These are phyloP conservation scores for Macrobrachium rosenbergii DNA, from an alignment of 1,140 invertebrate genomes.

Conservation along the genomic window DNA sequence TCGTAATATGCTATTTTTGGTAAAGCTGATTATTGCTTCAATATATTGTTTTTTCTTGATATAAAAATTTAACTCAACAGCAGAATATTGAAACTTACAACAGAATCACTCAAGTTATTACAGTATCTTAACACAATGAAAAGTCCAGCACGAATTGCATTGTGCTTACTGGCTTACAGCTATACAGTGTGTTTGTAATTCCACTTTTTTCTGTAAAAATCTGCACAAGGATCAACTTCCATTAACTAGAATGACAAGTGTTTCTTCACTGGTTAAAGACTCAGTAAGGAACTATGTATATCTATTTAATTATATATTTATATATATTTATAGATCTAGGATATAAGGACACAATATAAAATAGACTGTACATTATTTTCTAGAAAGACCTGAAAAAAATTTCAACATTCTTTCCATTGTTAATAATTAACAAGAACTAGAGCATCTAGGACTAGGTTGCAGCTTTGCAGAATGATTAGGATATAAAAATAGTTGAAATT, in stretches of 20 bases:
- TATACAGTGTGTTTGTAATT: neutral
- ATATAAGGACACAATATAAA: slow-evolving; percentile 62
- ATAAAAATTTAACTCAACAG: no score
- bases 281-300: slow-evolving; percentile 58
- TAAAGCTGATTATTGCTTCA: no score
- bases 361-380: slow-evolving; percentile 64
- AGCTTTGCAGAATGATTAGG: slow-evolving; percentile 55
- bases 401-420: slow-evolving; percentile 56
- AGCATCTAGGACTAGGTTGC: slow-evolving; percentile 61
- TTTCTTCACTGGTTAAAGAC: slow-evolving; percentile 54
- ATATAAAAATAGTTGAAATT: slow-evolving; percentile 64
- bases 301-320: slow-evolving; percentile 47
- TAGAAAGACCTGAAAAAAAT: slow-evolving; percentile 58
- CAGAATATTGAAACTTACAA: no score
- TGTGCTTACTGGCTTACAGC: no score
- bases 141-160: no score
- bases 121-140: no score
- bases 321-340: slow-evolving; percentile 19
- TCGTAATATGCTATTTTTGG: no score
- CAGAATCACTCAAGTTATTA: no score
- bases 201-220: neutral
- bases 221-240: slow-evolving; percentile 11
- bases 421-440: slow-evolving; percentile 58
- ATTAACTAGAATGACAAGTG: slow-evolving; percentile 40
- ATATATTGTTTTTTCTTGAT: no score